Conservation (phyloP, 2,797 vertebrate species). For the Australoheros facetus region DNA sequence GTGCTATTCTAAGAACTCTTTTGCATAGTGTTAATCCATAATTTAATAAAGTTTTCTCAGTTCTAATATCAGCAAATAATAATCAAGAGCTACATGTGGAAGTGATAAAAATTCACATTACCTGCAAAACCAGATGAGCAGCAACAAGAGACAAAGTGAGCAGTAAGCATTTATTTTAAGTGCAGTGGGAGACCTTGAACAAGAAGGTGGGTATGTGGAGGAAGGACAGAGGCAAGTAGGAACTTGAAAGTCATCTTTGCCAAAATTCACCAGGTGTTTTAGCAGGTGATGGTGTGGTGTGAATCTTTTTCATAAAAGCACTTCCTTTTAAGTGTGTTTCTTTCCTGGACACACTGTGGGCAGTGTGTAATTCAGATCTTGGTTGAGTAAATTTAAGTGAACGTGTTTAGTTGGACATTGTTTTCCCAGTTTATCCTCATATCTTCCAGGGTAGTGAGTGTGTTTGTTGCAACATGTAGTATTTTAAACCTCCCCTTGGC, state of each 20-base stretch:
- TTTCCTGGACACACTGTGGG: not conserved
- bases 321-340: not conserved
- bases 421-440: not conserved
- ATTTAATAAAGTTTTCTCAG: too few species aligned
- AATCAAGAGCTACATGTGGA: not conserved
- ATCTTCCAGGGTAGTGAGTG: not conserved
- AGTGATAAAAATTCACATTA: not conserved
- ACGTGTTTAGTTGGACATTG: not conserved
- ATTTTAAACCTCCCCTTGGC: constrained; percentile 25
- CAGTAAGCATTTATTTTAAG: too few species aligned
- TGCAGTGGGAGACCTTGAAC: too few species aligned
- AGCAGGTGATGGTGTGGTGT: not conserved
- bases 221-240: too few species aligned
- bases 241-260: too few species aligned
- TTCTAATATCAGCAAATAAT: not conserved
- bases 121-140: not conserved
- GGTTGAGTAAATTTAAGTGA: not conserved
- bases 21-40: too few species aligned
- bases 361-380: not conserved
- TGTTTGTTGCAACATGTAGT: constrained; percentile 9
- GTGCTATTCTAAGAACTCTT: too few species aligned
- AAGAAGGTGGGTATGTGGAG: too few species aligned
- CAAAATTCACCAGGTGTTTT: not conserved
- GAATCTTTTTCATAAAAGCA: not conserved
- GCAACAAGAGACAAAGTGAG: not conserved